Conservation (phyloP, 1,140 invertebrate genomes). For the Microplitis mediator region DNA sequence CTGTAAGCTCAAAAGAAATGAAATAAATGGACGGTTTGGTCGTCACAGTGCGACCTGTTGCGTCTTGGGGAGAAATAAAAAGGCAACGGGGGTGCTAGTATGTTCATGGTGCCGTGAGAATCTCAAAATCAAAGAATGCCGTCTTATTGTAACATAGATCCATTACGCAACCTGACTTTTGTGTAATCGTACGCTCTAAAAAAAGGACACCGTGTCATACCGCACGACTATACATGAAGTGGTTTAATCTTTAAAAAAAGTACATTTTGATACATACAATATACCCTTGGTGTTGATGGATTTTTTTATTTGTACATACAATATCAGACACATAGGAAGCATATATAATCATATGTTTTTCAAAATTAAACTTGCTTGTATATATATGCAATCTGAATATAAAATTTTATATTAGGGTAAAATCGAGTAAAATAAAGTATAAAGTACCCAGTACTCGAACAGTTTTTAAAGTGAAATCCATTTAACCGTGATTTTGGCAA, state of each 20-base stretch:
- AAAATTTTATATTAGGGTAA: too few relatives aligned
- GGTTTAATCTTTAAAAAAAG: neutral
- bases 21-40: constrained; percentile 36
- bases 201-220: constrained; percentile 34
- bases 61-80: constrained; percentile 34
- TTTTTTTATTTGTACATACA: neutral
- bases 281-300: neutral
- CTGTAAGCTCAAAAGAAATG: neutral
- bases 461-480: too few relatives aligned
- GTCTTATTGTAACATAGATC: constrained; percentile 48
- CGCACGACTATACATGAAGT: neutral
- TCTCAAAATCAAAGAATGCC: constrained; percentile 49
- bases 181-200: constrained; percentile 34
- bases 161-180: constrained; percentile 51
- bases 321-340: too few relatives aligned
- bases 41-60: constrained; percentile 51
- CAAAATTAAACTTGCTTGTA: too few relatives aligned
- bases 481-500: too few relatives aligned
- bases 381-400: too few relatives aligned
- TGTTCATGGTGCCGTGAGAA: constrained; percentile 46
- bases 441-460: too few relatives aligned
- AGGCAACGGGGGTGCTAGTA: constrained; percentile 33
- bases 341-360: too few relatives aligned
- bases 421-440: too few relatives aligned
- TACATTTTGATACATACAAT: neutral